Conservation (phyloP, 2,797 vertebrate species). For the Eospalax fontanierii region DNA sequence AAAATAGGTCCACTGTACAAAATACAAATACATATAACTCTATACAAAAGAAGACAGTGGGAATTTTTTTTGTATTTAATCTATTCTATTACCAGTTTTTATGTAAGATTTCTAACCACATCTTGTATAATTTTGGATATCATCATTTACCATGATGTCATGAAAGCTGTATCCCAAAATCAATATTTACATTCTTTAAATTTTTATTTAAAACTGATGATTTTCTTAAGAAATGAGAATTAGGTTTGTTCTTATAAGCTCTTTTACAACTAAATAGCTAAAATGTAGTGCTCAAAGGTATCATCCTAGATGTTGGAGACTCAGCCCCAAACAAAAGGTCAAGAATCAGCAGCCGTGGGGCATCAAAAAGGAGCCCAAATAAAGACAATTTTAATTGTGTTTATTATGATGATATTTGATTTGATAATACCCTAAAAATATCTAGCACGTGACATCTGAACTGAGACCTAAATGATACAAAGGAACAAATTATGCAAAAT, state of each 20-base stretch:
- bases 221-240: not conserved
- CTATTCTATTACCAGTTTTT: not conserved
- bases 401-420: slow-evolving; percentile 16
- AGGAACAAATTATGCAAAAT: not conserved
- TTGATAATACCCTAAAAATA: not conserved
- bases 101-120: not conserved
- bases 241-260: not conserved
- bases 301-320: not conserved
- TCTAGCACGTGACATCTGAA: not conserved
- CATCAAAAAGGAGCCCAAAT: not conserved
- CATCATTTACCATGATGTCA: not conserved
- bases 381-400: slow-evolving; percentile 29
- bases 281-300: not conserved
- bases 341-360: not conserved
- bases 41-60: not conserved
- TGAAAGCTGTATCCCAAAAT: not conserved
- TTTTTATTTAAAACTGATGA: not conserved
- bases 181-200: not conserved
- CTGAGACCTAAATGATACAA: not conserved
- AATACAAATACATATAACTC: not conserved
- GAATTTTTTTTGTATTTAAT: not conserved
- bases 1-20: not conserved
- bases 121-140: not conserved
- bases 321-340: not conserved
- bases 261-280: slow-evolving; percentile 15